These are phyloP conservation scores for Dreissena rostriformis DNA, from an alignment of 1,140 invertebrate species.

Conservation along the genomic window DNA sequence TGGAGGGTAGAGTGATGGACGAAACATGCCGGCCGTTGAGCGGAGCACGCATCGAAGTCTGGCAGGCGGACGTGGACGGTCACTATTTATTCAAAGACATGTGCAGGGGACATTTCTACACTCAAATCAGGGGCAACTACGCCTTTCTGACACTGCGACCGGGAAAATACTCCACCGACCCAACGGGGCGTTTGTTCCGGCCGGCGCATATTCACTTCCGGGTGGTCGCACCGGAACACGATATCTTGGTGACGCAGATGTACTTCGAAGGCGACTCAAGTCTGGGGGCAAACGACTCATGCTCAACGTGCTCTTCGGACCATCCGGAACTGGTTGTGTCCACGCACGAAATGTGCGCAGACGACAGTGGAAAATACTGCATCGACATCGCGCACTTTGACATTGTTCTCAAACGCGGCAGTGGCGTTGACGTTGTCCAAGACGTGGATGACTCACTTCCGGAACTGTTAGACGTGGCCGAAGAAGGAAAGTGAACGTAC, in stretches of 20 bases:
- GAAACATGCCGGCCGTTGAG: conserved; percentile 32
- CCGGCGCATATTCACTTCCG: conserved; percentile 55
- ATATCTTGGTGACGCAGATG: conserved; percentile 53
- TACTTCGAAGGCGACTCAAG: conserved; percentile 52
- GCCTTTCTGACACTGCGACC: conserved; percentile 47
- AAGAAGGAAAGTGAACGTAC: conserved; percentile 32
- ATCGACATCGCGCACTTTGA: conserved; percentile 49
- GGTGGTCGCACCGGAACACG: conserved; percentile 19
- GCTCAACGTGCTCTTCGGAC: conserved; percentile 35
- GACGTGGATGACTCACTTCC: conserved; percentile 20
- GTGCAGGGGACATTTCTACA: conserved; percentile 37
- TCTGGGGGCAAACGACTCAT: conserved; percentile 46
- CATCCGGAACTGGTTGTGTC: conserved; percentile 23
- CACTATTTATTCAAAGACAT: conserved; percentile 49
- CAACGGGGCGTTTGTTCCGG: conserved; percentile 15
- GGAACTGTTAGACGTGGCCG: conserved; percentile 29
- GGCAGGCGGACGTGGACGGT: conserved; percentile 49
- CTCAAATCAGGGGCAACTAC: conserved; percentile 34
- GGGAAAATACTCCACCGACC: conserved; percentile 51
- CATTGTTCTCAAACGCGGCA: conserved; percentile 32
- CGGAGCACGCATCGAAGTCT: conserved; percentile 44
- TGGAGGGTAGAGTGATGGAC: conserved; percentile 42
- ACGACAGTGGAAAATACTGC: conserved; percentile 15
- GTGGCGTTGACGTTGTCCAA: conserved; percentile 24
- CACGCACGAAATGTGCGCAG: conserved; percentile 37